Conservation (phyloP, 1,140 invertebrate species). For the Hypothenemus hampei region DNA sequence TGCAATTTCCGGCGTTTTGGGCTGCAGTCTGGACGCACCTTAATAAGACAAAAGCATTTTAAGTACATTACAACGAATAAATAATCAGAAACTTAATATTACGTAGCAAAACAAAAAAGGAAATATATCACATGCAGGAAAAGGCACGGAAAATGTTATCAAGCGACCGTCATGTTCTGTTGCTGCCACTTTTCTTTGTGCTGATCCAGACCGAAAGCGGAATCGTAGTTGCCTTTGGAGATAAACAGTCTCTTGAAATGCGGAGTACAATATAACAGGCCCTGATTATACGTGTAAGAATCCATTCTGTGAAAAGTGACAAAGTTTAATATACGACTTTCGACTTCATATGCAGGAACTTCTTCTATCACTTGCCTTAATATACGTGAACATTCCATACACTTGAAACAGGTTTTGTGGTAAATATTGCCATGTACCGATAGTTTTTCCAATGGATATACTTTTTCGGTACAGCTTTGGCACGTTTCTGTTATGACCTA, state of each 20-base stretch:
- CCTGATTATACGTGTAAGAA: conserved; percentile 70
- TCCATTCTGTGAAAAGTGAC: conserved; percentile 58
- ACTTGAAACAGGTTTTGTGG: conserved; percentile 76
- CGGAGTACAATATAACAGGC: conserved; percentile 69
- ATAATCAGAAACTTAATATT: no score
- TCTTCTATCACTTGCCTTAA: conserved; percentile 56
- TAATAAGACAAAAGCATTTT: no score
- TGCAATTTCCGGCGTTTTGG: no score
- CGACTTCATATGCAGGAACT: background rate
- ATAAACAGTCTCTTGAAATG: conserved; percentile 81
- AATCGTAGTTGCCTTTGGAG: conserved; percentile 80
- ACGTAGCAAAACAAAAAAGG: no score
- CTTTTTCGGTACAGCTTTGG: conserved; percentile 65
- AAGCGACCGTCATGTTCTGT: conserved; percentile 32
- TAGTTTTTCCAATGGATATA: conserved; percentile 76
- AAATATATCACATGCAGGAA: no score
- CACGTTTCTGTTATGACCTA: conserved; percentile 58
- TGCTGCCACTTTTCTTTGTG: conserved; percentile 59
- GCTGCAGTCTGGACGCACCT: no score
- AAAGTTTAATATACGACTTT: background rate
- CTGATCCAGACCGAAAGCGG: conserved; percentile 65
- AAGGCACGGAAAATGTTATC: no score
- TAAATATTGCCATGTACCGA: conserved; percentile 70
- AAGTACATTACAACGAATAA: no score
- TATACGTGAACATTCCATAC: conserved; percentile 69